Percentiles rank a stretch among this genome's conserved stretches.
phyloP scores from a whole-genome alignment of 2,888 invertebrate species.

The Antheraea assamensis region DNA sequence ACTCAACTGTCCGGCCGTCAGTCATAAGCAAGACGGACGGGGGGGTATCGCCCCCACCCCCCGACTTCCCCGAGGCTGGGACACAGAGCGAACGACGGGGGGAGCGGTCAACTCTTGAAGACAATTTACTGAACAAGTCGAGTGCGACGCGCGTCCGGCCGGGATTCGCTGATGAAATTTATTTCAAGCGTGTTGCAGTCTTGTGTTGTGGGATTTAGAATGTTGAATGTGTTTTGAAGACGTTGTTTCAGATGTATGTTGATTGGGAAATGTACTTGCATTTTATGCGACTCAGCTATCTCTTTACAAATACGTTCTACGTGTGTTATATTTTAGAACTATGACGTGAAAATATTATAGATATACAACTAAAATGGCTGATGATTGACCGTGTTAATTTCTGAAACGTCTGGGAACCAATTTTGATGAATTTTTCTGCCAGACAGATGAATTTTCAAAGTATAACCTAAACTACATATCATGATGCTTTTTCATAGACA shows the following conservation, averaged over 20 bases:
- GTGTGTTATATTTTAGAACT: too few species aligned
- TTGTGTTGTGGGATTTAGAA: conserved; percentile 61
- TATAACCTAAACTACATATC: too few species aligned
- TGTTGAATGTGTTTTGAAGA: conserved; percentile 25
- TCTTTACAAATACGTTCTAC: not conserved
- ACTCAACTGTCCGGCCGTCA: conserved; percentile 80
- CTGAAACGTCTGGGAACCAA: too few species aligned
- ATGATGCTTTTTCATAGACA: too few species aligned
- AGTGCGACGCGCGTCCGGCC: conserved; percentile 54
- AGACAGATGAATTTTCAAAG: too few species aligned
- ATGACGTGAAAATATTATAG: too few species aligned
- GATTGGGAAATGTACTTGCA: not conserved
- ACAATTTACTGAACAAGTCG: conserved; percentile 78
- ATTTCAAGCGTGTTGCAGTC: conserved; percentile 68
- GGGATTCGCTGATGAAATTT: conserved; percentile 77
- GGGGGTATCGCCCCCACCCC: conserved; percentile 42
- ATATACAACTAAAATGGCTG: too few species aligned
- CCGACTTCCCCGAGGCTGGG: conserved; percentile 29
- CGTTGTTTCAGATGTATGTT: not conserved
- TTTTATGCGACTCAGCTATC: not conserved
- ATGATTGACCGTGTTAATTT: too few species aligned
- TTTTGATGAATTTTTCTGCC: too few species aligned
- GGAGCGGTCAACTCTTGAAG: conserved; percentile 79
- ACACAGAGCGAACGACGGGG: conserved; percentile 49
- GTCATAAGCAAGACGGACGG: conserved; percentile 81